phyloP scores from a whole-genome alignment of 2,113 vertebrate genomes.

The Psilopsiagon aymara region DNA sequence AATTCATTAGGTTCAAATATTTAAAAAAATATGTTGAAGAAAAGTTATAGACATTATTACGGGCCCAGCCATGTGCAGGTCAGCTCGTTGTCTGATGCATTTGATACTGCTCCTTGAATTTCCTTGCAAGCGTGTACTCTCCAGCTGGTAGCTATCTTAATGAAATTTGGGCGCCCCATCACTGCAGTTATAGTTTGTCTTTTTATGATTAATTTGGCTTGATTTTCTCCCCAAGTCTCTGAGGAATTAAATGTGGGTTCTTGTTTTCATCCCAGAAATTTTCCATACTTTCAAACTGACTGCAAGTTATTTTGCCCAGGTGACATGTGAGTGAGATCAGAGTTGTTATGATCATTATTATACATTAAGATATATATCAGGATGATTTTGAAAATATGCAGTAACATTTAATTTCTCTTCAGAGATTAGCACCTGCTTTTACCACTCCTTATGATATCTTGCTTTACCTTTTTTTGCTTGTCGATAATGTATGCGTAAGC shows the following conservation, averaged over 20 bases:
- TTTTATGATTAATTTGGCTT: not conserved
- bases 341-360: not conserved
- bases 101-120: not conserved
- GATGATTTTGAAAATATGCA: not conserved
- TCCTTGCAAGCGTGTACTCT: not conserved
- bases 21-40: not conserved
- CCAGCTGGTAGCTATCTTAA: not conserved
- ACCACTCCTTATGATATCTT: not conserved
- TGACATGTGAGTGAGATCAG: not conserved
- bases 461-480: not conserved
- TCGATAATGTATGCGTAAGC: not conserved
- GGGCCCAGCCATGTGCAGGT: not conserved
- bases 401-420: not conserved
- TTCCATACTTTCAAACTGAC: not conserved
- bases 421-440: not conserved
- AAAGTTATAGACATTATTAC: not conserved
- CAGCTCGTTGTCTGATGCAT: not conserved
- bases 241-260: not conserved
- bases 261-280: not conserved
- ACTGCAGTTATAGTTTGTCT: not conserved
- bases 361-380: not conserved
- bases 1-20: not conserved
- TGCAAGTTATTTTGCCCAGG: not conserved
- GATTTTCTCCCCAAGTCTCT: not conserved
- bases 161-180: not conserved